These are phyloP conservation scores for Caenorhabditis angaria DNA, from an alignment of 2,888 invertebrate genomes.

Conservation along the genomic window DNA sequence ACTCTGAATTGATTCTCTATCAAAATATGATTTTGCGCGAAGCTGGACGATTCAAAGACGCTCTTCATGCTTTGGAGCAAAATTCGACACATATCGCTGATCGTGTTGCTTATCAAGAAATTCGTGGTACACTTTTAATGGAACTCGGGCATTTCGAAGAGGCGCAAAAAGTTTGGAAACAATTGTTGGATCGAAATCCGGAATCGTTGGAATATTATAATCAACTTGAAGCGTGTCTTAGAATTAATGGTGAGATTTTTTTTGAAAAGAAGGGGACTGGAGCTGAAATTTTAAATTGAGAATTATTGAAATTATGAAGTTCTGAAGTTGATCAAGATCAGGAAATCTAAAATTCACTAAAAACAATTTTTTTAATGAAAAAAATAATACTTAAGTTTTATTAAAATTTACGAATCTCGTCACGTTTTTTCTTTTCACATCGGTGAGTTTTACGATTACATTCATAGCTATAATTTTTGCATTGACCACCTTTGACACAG, in stretches of 20 bases:
- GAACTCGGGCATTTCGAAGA: constrained; percentile 77
- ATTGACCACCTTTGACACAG: too few species aligned
- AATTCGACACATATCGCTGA: constrained; percentile 92
- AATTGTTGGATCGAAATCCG: constrained; percentile 89
- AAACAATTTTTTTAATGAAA: too few species aligned
- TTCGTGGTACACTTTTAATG: constrained; percentile 79
- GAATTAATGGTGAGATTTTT: constrained; percentile 75
- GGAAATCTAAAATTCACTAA: too few species aligned
- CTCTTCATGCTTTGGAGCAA: constrained; percentile 86
- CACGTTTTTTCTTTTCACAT: too few species aligned
- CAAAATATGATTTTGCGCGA: constrained; percentile 96
- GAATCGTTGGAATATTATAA: constrained; percentile 93
- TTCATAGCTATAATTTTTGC: too few species aligned
- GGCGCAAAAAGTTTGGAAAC: constrained; percentile 85
- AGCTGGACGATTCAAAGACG: constrained; percentile 86
- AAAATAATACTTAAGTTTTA: too few species aligned
- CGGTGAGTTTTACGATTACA: too few species aligned
- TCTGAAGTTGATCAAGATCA: too few species aligned
- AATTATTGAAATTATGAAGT: neutral
- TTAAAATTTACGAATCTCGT: too few species aligned
- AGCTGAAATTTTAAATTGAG: constrained; percentile 1
- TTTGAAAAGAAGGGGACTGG: neutral
- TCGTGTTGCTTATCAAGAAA: constrained; percentile 90
- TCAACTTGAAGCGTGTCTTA: constrained; percentile 86
- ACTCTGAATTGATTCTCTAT: constrained; percentile 94